Evolutionary conservation across 2,113 vertebrate genomes (phyloP).

Genomic region (Melanerpes aurifrons): DNA sequence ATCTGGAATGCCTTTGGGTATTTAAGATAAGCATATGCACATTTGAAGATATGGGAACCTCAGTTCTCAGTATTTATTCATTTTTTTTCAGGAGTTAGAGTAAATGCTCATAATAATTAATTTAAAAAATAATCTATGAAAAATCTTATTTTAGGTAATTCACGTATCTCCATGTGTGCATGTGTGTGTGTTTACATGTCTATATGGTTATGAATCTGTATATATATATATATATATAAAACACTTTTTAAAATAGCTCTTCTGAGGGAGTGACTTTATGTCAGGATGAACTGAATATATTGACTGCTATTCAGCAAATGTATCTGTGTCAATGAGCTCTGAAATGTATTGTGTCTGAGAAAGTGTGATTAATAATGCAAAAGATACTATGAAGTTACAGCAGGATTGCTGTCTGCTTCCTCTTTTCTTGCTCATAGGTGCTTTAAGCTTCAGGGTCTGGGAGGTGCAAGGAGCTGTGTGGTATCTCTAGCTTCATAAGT

Average conservation of each 20-base stretch:
- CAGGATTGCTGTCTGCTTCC: background rate
- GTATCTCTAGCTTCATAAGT: background rate
- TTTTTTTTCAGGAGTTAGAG: background rate
- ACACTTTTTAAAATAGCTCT: rapidly evolving
- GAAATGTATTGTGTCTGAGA: background rate
- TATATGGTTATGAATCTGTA: background rate
- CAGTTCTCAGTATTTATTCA: background rate
- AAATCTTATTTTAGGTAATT: background rate
- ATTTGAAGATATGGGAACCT: background rate
- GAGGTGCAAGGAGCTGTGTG: rapidly evolving
- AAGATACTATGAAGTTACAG: background rate
- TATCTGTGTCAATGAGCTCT: background rate
- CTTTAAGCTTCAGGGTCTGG: background rate
- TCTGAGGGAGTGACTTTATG: background rate
- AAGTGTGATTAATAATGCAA: background rate
- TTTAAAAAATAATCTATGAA: background rate
- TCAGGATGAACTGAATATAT: background rate
- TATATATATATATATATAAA: too few relatives aligned
- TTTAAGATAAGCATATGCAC: background rate
- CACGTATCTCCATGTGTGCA: background rate
- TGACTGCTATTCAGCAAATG: background rate
- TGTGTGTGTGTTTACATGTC: rapidly evolving
- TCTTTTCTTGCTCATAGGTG: background rate
- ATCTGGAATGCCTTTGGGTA: background rate
- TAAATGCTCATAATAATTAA: background rate